phyloP scores from a whole-genome alignment of 2,797 vertebrate species.

The Lagodon rhomboides region DNA sequence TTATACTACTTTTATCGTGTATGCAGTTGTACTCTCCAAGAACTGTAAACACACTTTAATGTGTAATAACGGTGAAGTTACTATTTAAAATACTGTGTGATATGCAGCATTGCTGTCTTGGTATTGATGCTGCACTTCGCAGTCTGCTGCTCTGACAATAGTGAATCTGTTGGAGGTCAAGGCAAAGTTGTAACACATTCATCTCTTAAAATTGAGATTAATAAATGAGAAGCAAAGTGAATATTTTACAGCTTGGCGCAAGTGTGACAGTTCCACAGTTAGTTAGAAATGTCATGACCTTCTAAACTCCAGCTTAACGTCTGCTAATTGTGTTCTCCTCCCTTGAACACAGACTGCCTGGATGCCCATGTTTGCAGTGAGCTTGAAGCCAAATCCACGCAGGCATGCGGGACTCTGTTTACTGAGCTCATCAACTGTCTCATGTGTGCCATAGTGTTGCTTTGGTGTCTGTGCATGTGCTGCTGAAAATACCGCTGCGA shows the following conservation, averaged over 20 bases:
- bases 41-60: too few species aligned
- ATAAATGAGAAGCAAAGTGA: neutral
- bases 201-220: neutral
- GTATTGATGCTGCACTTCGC: neutral
- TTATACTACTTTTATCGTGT: too few species aligned
- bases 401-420: constrained; percentile 13
- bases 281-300: constrained; percentile 45
- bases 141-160: neutral
- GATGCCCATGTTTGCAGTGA: neutral
- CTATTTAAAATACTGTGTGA: neutral
- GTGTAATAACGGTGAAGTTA: too few species aligned
- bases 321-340: constrained; percentile 10
- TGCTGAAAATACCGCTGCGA: constrained; percentile 5
- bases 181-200: neutral
- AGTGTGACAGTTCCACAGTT: neutral
- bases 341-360: constrained; percentile 3
- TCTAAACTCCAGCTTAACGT: constrained; percentile 14
- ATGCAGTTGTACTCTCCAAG: too few species aligned
- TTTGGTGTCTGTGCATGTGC: constrained; percentile 14
- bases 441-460: constrained; percentile 3
- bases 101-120: neutral
- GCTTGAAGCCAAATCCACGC: constrained; percentile 1
- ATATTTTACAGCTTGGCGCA: neutral
- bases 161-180: neutral
- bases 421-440: constrained; percentile 2